These are phyloP conservation scores for Tetranychus piercei DNA, from an alignment of 2,888 invertebrate species.

Conservation along the genomic window DNA sequence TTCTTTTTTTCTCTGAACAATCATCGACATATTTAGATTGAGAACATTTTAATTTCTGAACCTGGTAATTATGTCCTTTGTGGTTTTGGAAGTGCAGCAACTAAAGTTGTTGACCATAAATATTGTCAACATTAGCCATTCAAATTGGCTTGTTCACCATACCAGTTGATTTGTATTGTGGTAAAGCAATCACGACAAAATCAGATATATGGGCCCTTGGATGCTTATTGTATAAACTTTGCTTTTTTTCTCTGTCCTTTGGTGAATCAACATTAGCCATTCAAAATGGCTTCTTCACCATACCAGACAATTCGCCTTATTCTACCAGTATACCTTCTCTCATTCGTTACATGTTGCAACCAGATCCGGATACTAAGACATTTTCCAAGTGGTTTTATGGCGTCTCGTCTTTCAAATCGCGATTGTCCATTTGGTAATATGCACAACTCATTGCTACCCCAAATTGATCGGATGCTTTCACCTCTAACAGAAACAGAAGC, in stretches of 20 bases:
- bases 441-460: constrained; percentile 34
- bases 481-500: constrained; percentile 13
- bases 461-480: constrained; percentile 21
- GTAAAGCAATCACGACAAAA: constrained; percentile 62
- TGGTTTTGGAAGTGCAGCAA: constrained; percentile 83
- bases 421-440: constrained; percentile 62
- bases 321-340: constrained; percentile 50
- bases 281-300: constrained; percentile 64
- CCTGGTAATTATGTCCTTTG: constrained; percentile 64
- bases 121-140: constrained; percentile 61
- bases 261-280: constrained; percentile 82
- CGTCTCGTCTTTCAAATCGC: constrained; percentile 41
- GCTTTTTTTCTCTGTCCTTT: constrained; percentile 72
- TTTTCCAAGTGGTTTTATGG: constrained; percentile 26
- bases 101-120: constrained; percentile 38
- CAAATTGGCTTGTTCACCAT: constrained; percentile 69
- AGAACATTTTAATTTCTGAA: constrained; percentile 65
- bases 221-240: constrained; percentile 67
- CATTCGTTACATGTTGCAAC: constrained; percentile 62
- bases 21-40: constrained; percentile 42
- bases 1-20: constrained; percentile 6
- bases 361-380: constrained; percentile 58
- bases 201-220: constrained; percentile 80
- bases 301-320: constrained; percentile 56
- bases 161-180: constrained; percentile 69